phyloP scores from a whole-genome alignment of 2,113 vertebrate genomes.

The Hemicordylus capensis region DNA sequence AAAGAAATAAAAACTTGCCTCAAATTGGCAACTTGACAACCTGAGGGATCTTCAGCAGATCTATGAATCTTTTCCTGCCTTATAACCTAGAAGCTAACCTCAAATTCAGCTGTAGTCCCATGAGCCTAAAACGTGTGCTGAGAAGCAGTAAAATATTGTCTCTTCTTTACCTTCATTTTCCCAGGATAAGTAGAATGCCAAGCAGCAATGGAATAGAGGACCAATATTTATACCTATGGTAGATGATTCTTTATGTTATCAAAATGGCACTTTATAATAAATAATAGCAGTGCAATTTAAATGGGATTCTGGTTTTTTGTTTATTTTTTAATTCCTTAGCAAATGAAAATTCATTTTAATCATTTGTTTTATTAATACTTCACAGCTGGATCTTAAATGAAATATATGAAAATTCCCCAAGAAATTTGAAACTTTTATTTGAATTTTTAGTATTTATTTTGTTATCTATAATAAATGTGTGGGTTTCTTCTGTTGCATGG shows the following conservation, averaged over 20 bases:
- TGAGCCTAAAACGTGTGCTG: constrained; percentile 11
- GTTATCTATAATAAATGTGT: constrained; percentile 29
- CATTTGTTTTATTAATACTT: neutral
- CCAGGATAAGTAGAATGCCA: constrained; percentile 7
- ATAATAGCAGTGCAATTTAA: neutral
- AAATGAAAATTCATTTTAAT: constrained; percentile 11
- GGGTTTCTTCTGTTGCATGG: neutral
- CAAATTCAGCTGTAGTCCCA: constrained; percentile 14
- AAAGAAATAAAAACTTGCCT: neutral
- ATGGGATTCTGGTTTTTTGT: neutral
- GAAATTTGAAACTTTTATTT: constrained; percentile 51
- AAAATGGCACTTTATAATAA: constrained; percentile 2
- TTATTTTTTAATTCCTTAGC: constrained; percentile 26
- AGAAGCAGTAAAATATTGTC: constrained; percentile 25
- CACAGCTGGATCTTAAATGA: constrained; percentile 16
- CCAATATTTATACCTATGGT: neutral
- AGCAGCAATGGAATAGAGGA: neutral
- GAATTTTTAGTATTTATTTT: constrained; percentile 47
- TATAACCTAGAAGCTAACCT: constrained; percentile 34
- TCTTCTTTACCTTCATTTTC: constrained; percentile 34
- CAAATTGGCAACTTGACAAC: neutral
- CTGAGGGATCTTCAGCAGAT: constrained; percentile 21
- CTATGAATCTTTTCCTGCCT: constrained; percentile 10
- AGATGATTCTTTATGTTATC: neutral
- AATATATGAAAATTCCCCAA: constrained; percentile 54